Conservation (phyloP, 2,113 vertebrate species). For the Zosterops pallidus region DNA sequence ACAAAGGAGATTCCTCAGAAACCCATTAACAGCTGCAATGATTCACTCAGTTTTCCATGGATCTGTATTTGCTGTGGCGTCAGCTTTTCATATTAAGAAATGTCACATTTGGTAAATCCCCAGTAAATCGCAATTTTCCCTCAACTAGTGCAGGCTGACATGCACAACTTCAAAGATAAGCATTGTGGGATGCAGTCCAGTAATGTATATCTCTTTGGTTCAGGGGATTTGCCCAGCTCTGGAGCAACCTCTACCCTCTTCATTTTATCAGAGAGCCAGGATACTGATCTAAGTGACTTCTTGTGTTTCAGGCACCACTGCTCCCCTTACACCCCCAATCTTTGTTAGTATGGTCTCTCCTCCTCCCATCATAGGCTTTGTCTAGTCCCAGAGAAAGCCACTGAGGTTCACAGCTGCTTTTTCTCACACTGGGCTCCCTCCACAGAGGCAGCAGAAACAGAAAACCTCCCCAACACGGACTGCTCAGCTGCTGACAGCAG, state of each 20-base stretch:
- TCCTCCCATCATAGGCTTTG: neutral
- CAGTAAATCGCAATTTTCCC: neutral
- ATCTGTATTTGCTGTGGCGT: neutral
- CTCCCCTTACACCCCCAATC: neutral
- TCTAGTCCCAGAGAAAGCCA: neutral
- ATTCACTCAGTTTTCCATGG: conserved; percentile 13
- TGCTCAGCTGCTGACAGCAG: neutral
- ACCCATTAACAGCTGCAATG: neutral
- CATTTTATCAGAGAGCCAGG: neutral
- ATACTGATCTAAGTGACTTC: neutral
- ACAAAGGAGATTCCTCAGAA: conserved; percentile 10
- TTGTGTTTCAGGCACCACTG: neutral
- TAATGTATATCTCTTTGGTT: neutral
- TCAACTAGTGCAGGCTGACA: neutral
- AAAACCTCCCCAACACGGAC: neutral
- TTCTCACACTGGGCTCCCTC: neutral
- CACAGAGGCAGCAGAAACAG: neutral
- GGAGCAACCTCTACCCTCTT: neutral
- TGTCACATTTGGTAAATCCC: neutral
- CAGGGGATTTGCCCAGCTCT: neutral
- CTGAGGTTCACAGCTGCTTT: neutral
- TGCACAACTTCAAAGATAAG: neutral
- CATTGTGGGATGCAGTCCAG: neutral
- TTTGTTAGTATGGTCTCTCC: neutral
- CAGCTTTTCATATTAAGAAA: neutral